Percentiles rank a stretch among this genome's conserved stretches.
phyloP scores from a whole-genome alignment of 2,113 vertebrate genomes.

The Desmodus rotundus region DNA sequence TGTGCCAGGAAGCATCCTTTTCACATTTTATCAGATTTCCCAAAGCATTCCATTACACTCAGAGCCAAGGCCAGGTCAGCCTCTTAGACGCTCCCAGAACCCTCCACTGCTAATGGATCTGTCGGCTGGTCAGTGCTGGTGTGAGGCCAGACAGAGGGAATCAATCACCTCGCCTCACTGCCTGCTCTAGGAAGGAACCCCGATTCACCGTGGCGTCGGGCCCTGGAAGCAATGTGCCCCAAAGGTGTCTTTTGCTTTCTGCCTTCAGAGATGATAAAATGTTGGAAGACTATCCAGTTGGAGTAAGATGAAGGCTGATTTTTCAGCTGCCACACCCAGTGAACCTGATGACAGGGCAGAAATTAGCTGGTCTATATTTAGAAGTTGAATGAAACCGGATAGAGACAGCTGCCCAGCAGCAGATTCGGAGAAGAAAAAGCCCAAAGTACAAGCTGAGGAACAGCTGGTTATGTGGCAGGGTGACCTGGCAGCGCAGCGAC shows the following conservation, averaged over 20 bases:
- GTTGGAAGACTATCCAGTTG: background rate
- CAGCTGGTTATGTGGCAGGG: background rate
- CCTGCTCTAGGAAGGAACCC: background rate
- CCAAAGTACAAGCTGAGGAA: background rate
- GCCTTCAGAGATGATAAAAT: background rate
- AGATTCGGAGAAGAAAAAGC: background rate
- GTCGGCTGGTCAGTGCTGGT: background rate
- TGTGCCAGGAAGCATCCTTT: conserved; percentile 27
- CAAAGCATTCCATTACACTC: background rate
- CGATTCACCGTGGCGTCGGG: fast-evolving
- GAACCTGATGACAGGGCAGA: background rate
- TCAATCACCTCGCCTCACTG: fast-evolving
- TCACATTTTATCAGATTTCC: conserved; percentile 56
- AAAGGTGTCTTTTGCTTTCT: background rate
- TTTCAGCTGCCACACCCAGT: background rate
- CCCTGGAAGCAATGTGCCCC: background rate
- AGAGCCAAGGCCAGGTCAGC: background rate
- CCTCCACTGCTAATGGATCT: background rate
- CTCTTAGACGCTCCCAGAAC: background rate
- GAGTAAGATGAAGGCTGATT: background rate
- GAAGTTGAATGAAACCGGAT: background rate
- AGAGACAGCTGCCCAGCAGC: background rate
- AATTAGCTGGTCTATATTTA: background rate
- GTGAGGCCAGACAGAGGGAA: background rate
- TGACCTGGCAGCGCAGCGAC: background rate